Evolutionary conservation across 2,113 vertebrate species (phyloP), one percentile per base, ranked within the genome.

Genomic region (Capreolus pygargus): DNA sequence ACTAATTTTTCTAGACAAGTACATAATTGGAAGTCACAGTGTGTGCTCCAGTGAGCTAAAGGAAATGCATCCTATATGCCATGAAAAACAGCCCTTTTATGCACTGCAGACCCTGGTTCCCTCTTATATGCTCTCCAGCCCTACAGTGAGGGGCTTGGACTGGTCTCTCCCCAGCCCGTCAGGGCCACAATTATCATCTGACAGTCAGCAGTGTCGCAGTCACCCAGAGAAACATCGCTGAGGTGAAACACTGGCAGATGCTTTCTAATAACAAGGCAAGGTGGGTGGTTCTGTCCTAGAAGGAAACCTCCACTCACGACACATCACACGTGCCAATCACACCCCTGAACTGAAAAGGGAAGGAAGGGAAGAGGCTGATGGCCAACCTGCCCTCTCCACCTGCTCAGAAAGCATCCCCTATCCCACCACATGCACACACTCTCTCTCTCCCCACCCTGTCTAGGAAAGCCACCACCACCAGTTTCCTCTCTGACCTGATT

Each of bases 1-100:
- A 94, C 89, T 96, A 52, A 91, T 92, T 98, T 95, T 95, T 89
- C 96, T 82, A 83, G 94, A 64, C 2, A 21, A 61, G 57, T 58
- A 86, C 74, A 43, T 78, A 95, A 91, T 55, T 95, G 54, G 70
- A 83, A 93, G 67, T 79, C 89, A 86, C 43, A 85, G 58, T 33
- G 39, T 50, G 43, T 79, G 78, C 74, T 96, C 64, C 50, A 54
- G 36, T 9, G 19, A 87, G n/a, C 57, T 78, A 78, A 92, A 93
- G 87, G 60, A 78, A 97, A 92, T 47, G 57, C 3, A 94, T 47
- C 43, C 81, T 45, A 21, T 17, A 21, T 36, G 58, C 45, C 83
- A 79, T n/a, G 60, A 25, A 64, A 76, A 54, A 78, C 28, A 61
- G 39, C 7, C 74, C 33, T 6, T 27, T n/a, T 27, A 54, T 39